Base-by-base conservation (phyloP, 2,888 invertebrate genomes). In the Euzetes globulus region DNA sequence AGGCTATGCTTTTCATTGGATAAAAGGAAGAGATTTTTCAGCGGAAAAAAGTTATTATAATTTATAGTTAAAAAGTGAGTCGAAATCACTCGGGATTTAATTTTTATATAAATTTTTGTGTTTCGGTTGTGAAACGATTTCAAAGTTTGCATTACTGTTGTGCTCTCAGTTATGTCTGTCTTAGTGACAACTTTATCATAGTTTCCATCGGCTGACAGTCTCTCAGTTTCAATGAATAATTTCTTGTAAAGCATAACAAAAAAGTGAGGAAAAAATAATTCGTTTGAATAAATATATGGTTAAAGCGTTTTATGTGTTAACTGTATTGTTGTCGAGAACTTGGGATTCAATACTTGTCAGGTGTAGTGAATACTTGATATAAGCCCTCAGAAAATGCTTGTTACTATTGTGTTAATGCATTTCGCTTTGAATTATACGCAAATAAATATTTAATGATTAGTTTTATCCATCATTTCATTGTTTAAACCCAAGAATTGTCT, bases 171-270 rank as follows among this genome's bases (percentile, higher is more conserved):
- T 52, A 4, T 52, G 19, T 52, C 52, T 52, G 15, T 19, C 22
- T 52, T 19, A 52, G 52, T 60, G 60, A 29, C 60, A 60, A 33
- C 60, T 60, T 60, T 60, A 60, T 60, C 60, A 60, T 60, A 60
- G 29, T 60, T 60, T 60, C 25, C 15, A 17, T 7, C 60, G 52
- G 22, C 52, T 5, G 60, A 5, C 58, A 58, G 22, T 58, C 6
- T 60, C 60, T 60, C 60, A 60, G 60, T 60, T 60, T 60, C 60
- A 60, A 60, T 60, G 60, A 60, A 60, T 60, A 60, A 60, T 60
- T 60, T 33, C 11, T 58, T 25, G 22, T 25, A 58, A 17, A 7
- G 7, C 4, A 58, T 58, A 25, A 27, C 9, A 6, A 60, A 60
- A 29, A 60, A 17, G n/a, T 33, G 27, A 17, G 19, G 15, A 17